Conservation (phyloP, 2,888 invertebrate genomes). For the Cephus pygmeus region DNA sequence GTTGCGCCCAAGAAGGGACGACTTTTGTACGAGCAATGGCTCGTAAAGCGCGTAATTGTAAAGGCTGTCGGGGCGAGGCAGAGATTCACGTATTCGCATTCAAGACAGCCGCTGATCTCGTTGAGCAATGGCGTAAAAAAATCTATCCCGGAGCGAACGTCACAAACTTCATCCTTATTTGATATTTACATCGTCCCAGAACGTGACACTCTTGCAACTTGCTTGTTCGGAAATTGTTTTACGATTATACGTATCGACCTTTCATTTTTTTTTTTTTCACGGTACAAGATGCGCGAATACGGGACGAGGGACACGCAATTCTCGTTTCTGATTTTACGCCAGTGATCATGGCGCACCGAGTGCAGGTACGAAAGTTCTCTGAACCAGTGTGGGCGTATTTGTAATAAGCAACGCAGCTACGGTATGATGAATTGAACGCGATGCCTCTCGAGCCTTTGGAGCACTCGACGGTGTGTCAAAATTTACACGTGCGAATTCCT, state of each 20-base stretch:
- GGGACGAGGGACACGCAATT: background rate
- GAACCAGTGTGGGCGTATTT: conserved; percentile 43
- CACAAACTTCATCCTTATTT: background rate
- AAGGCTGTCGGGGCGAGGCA: conserved; percentile 32
- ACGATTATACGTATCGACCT: background rate
- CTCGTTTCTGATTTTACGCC: background rate
- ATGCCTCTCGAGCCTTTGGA: background rate
- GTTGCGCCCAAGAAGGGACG: conserved; percentile 33
- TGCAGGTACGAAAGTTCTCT: background rate
- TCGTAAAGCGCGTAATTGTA: conserved; percentile 52
- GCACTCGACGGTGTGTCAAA: background rate
- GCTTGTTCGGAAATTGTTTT: background rate
- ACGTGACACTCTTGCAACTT: background rate
- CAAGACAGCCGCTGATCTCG: background rate
- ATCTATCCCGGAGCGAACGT: background rate
- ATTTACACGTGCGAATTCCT: background rate
- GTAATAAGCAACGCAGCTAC: conserved; percentile 52
- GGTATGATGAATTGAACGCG: conserved; percentile 8
- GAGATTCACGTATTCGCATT: background rate
- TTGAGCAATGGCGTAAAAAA: background rate
- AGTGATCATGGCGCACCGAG: background rate
- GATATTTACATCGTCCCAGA: background rate
- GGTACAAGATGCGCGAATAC: background rate
- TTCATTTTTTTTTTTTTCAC: background rate
- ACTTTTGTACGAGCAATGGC: conserved; percentile 30